Base-by-base conservation (phyloP, 2,888 invertebrate genomes). In the Pediacus dermestoides region DNA sequence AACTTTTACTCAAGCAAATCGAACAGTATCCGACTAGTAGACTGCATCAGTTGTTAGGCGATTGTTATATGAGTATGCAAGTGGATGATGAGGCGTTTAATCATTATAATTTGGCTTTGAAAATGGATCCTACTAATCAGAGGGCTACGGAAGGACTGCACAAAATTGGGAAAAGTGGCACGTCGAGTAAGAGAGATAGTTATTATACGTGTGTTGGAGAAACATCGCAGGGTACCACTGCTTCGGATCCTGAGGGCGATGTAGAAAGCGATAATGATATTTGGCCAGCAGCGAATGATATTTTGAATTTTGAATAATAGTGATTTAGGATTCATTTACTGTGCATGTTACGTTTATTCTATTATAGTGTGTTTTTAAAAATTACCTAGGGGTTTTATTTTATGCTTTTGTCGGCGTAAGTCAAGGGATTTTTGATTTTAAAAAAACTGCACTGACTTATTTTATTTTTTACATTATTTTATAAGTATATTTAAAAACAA, bases 1-100 rank as follows among this genome's bases (percentile, higher is more conserved):
- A 78, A 23, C 61, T 88, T 55, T 64, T 88, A 9, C 74, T 79
- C 50, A 80, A 80, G 49, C 82, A 84, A 56, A 75, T 82, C 1
- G 74, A 75, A 39, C 66, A 73, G 8, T 74, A 77, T 52, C 78
- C 80, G 8, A 76, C 81, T 0, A 77, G 78, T 25, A 72, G 75
- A 51, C 66, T 83, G 12, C 82, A 85, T 62, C 80, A 80, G 56
- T 73, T 81, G 66, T 61, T 85, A 11, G 84, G 78, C 1, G 81
- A 83, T 53, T 72, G 81, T 34, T 75, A 77, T 53, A 70, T 74
- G 4, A 72, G 77, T 50, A 68, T 76, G 33, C 77, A 78, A 43
- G 79, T 81, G 49, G 78, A 80, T 40, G 80, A 81, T 33, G 82
- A 82, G 53, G 84, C 85, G 13, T 71, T 82, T 37, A 76, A 81